Conservation (phyloP, 2,113 vertebrate genomes). For the Corythaeola cristata region DNA sequence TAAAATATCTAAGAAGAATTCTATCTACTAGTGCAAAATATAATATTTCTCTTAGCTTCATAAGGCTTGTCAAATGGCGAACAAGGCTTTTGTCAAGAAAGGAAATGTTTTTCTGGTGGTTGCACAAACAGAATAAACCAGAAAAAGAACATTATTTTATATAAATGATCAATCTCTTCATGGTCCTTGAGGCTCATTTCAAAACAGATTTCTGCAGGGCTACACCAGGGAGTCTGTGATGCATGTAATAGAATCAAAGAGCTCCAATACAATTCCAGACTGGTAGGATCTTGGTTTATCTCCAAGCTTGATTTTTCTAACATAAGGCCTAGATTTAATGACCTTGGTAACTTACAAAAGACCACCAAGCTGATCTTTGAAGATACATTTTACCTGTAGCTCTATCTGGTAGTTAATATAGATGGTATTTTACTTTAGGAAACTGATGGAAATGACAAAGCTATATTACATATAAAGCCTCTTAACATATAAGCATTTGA, state of each 20-base stretch:
- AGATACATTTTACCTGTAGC: constrained; percentile 16
- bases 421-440: not conserved
- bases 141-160: constrained; percentile 73
- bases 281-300: constrained; percentile 51
- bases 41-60: not conserved
- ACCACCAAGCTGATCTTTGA: not conserved
- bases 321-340: constrained; percentile 1
- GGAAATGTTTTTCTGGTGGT: constrained; percentile 64
- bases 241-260: constrained; percentile 71
- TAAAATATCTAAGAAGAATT: constrained; percentile 39
- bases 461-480: not conserved
- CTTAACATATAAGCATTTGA: constrained; percentile 1
- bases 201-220: constrained; percentile 63
- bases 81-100: constrained; percentile 56
- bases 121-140: constrained; percentile 74
- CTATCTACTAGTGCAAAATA: constrained; percentile 13
- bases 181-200: constrained; percentile 59
- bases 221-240: constrained; percentile 59
- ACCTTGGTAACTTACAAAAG: constrained; percentile 10
- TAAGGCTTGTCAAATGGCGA: not conserved
- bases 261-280: constrained; percentile 55
- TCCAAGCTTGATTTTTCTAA: constrained; percentile 44
- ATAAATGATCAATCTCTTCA: constrained; percentile 71
- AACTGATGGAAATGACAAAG: not conserved
- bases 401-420: not conserved